Conservation (phyloP, 2,797 vertebrate species). For the Neomorphus geoffroyi region DNA sequence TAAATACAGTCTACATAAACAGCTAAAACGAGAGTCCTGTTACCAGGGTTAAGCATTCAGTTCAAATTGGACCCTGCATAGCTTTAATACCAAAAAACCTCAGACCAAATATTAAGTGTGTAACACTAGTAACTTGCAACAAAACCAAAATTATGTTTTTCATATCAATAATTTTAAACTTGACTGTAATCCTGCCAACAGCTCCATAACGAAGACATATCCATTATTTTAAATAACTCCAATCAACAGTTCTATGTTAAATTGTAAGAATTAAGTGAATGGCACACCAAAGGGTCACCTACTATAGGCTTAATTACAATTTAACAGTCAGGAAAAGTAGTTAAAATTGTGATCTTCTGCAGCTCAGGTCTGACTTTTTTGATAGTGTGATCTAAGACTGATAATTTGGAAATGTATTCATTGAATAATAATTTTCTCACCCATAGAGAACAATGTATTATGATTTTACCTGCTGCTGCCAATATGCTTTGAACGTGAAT, state of each 20-base stretch:
- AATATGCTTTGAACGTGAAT: background rate
- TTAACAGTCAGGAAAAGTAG: slow-evolving; percentile 7
- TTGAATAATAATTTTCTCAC: background rate
- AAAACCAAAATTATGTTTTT: background rate
- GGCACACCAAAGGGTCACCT: background rate
- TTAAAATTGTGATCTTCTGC: slow-evolving; percentile 22
- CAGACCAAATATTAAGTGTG: background rate
- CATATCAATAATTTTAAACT: background rate
- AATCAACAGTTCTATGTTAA: background rate
- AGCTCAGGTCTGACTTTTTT: background rate
- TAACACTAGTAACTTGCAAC: background rate
- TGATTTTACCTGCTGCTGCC: slow-evolving; percentile 24
- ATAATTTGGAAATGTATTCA: slow-evolving; percentile 22
- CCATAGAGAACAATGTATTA: slow-evolving; percentile 19
- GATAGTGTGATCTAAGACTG: background rate
- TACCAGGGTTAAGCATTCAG: background rate
- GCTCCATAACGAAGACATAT: background rate
- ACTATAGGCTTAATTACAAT: background rate
- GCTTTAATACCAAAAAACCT: background rate
- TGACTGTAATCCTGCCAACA: background rate
- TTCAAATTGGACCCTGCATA: background rate
- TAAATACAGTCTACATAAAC: background rate
- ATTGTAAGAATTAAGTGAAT: background rate
- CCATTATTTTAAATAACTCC: background rate
- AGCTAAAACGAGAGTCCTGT: background rate